These are phyloP conservation scores for Automeris io DNA, from an alignment of 2,888 invertebrate genomes.

Conservation along the genomic window DNA sequence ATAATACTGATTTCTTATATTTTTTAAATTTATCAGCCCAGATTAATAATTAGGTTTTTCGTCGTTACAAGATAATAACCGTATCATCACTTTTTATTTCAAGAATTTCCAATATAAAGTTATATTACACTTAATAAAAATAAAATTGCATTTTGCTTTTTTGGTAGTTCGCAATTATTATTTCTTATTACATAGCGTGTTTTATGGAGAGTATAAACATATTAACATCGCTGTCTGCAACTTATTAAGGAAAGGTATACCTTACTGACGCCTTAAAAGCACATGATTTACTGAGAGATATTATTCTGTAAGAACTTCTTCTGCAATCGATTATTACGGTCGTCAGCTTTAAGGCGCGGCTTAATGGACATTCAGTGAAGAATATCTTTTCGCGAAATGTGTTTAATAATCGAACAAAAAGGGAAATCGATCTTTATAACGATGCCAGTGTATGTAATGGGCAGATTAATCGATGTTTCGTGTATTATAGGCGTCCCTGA, in stretches of 20 bases:
- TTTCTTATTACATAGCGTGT: conserved; percentile 20
- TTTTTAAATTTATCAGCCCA: no score
- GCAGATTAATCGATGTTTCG: no score
- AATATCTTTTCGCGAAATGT: conserved; percentile 2
- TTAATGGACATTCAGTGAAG: conserved; percentile 4
- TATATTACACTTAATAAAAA: no score
- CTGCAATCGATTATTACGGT: conserved; percentile 41
- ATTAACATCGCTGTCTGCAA: conserved; percentile 40
- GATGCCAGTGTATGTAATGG: background rate
- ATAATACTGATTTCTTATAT: no score
- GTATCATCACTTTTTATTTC: no score
- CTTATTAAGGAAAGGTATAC: conserved; percentile 46
- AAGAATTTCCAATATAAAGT: no score
- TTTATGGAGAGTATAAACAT: conserved; percentile 29
- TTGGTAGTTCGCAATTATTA: no score
- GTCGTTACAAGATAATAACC: no score
- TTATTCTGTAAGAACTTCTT: conserved; percentile 36
- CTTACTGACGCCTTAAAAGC: conserved; percentile 38
- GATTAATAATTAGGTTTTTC: no score
- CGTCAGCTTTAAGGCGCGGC: conserved; percentile 24
- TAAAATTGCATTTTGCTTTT: no score
- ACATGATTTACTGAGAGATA: conserved; percentile 56
- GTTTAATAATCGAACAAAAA: conserved; percentile 3
- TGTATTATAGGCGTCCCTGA: no score
- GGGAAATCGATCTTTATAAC: background rate